A percentile compares a stretch with the other conserved stretches of the same genome.
These are phyloP conservation scores for Smutsia gigantea DNA, from an alignment of 2,797 vertebrate genomes.

Conservation along the genomic window DNA sequence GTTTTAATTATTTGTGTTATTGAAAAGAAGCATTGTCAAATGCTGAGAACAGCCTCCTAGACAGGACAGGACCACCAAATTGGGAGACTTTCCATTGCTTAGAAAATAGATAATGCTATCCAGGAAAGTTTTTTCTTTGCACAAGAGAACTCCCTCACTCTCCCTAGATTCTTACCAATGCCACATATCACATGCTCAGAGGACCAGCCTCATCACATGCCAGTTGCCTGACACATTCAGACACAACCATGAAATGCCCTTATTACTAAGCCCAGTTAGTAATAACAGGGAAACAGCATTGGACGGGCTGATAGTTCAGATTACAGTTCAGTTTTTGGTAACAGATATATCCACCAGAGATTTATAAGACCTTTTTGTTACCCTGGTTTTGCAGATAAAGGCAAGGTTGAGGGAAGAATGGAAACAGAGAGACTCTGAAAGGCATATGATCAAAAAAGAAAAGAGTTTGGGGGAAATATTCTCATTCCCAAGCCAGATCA, in stretches of 20 bases:
- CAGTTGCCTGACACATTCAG: not conserved
- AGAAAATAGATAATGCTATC: not conserved
- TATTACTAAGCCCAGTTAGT: not conserved
- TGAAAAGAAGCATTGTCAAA: not conserved
- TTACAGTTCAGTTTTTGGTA: conserved; percentile 39
- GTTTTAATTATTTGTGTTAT: not conserved
- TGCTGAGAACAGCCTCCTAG: not conserved
- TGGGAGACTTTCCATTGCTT: not conserved
- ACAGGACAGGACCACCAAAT: not conserved
- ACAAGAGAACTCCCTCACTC: conserved; percentile 27
- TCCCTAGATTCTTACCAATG: not conserved
- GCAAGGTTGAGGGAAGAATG: not conserved
- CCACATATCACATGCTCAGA: not conserved
- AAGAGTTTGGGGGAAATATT: not conserved
- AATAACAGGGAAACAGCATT: not conserved
- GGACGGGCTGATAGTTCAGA: conserved; percentile 20
- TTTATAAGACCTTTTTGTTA: conserved; percentile 65
- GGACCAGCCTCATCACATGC: not conserved
- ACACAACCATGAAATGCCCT: not conserved
- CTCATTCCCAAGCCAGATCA: conserved; percentile 59
- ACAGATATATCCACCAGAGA: conserved; percentile 43
- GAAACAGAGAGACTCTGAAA: conserved; percentile 29
- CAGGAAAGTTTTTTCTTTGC: not conserved
- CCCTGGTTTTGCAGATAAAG: conserved; percentile 57
- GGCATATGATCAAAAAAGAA: conserved; percentile 43